Conservation (phyloP, 2,797 vertebrate genomes). For the Muscicapa comitata region DNA sequence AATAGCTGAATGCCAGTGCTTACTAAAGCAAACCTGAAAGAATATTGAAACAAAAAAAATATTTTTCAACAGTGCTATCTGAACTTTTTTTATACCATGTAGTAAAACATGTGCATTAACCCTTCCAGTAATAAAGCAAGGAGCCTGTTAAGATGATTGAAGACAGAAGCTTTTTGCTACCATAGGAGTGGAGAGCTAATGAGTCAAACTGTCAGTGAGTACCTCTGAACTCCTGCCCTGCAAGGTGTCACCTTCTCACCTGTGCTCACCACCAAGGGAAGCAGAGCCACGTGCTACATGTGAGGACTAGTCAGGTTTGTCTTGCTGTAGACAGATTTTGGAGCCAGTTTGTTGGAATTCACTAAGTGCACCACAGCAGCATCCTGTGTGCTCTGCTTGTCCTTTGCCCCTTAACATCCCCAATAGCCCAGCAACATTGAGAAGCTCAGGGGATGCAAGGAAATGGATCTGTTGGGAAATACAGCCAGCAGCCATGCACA, state of each 20-base stretch:
- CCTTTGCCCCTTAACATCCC: accelerated
- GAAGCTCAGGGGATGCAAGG: not conserved
- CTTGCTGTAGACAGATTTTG: not conserved
- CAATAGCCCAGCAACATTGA: not conserved
- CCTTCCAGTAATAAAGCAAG: not conserved
- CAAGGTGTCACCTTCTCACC: not conserved
- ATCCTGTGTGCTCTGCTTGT: accelerated
- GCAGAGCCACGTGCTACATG: not conserved
- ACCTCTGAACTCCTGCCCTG: not conserved
- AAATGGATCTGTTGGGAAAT: not conserved
- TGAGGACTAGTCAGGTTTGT: not conserved
- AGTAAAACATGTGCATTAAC: not conserved
- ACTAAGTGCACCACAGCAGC: not conserved
- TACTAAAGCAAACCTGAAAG: not conserved
- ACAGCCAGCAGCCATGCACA: not conserved
- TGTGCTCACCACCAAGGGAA: not conserved
- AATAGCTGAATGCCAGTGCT: not conserved
- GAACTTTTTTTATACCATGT: not conserved
- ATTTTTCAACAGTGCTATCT: not conserved
- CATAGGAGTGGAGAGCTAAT: not conserved
- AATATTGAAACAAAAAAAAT: not conserved
- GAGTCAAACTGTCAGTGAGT: not conserved
- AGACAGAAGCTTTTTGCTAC: not conserved
- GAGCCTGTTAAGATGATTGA: not conserved
- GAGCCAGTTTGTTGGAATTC: no score